Conservation (phyloP, 2,797 vertebrate species). For the Meriones psammophilus region DNA sequence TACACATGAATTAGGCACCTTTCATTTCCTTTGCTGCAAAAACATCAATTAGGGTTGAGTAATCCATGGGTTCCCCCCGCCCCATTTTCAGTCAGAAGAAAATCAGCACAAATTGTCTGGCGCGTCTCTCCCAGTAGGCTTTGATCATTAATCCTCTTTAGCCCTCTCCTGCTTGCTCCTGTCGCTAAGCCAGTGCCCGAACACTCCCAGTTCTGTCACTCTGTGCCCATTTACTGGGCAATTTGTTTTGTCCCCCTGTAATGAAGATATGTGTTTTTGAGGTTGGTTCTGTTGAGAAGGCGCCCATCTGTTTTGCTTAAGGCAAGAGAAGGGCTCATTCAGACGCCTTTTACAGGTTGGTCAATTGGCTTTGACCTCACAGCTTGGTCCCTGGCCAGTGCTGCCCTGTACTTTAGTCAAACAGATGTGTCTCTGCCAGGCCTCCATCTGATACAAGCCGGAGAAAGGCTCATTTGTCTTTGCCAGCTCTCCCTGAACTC, state of each 20-base stretch:
- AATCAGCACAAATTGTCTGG: conserved; percentile 73
- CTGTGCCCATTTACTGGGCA: conserved; percentile 1
- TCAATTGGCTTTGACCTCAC: conserved; percentile 50
- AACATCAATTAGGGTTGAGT: conserved; percentile 75
- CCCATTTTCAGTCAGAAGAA: conserved; percentile 73
- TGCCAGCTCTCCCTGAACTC: neutral
- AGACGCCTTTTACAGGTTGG: neutral
- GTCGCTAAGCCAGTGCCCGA: neutral
- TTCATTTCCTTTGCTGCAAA: conserved; percentile 79
- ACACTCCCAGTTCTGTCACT: neutral
- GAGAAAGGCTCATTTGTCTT: conserved; percentile 65
- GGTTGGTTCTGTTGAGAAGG: conserved; percentile 1
- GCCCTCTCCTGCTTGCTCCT: neutral
- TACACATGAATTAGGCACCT: conserved; percentile 61
- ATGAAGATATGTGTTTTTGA: conserved; percentile 53
- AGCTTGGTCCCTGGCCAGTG: conserved; percentile 42
- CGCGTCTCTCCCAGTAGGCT: conserved; percentile 64
- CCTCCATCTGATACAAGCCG: neutral
- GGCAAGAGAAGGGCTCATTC: neutral
- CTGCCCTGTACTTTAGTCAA: conserved; percentile 47
- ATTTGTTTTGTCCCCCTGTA: conserved; percentile 34
- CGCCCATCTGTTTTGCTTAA: neutral
- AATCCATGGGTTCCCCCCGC: conserved; percentile 73
- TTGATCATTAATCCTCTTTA: conserved; percentile 79
- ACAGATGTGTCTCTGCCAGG: conserved; percentile 54